Evolutionary conservation across 2,888 invertebrate species (phyloP), one percentile per base, ranked within the genome.

Genomic region (Lycaena phlaeas): DNA sequence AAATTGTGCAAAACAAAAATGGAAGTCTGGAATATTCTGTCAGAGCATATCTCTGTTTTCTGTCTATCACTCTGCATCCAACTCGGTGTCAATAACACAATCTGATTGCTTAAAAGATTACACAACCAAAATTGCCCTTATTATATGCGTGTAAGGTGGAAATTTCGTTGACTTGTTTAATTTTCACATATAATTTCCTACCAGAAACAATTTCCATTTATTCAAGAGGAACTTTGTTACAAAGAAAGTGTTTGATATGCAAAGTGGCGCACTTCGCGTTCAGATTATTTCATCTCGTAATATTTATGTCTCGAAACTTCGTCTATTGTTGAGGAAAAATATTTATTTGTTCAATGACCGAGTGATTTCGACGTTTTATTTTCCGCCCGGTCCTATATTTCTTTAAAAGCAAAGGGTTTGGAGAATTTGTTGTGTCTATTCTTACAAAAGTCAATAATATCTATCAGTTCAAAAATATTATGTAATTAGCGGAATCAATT

Each of bases 221-320:
- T 39, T 39, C 30, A 30, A 39, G 26, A 39, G 25, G 11, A 30
- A 39, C 25, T 39, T 39, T 39, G 14, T 39, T 15, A 39, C 31
- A 39, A 39, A 39, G 22, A 31, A 39, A 39, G 22, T 40, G 39
- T 31, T 40, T 31, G 39, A 40, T 40, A 40, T 40, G 39, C 39
- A 40, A 40, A 40, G 26, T 40, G 39, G 31, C 26, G 15, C 11
- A 25, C 15, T 26, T 31, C 30, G 39, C 31, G 39, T 31, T 9
- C 39, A 22, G 26, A 40, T 40, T 31, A 40, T 40, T 40, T 40
- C 31, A 12, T 34, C 34, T 34, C 12, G 34, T 34, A 34, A 34
- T 34, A 34, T 34, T 34, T 22, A 14, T 34, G 12, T 34, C 34
- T 22, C 17, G 17, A 15, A 18, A 31, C 31, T 31, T 17, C 18